Evolutionary conservation across 1,140 invertebrate species (phyloP), one percentile per base, ranked within the genome.

Genomic region (Anagrus nilaparvatae): DNA sequence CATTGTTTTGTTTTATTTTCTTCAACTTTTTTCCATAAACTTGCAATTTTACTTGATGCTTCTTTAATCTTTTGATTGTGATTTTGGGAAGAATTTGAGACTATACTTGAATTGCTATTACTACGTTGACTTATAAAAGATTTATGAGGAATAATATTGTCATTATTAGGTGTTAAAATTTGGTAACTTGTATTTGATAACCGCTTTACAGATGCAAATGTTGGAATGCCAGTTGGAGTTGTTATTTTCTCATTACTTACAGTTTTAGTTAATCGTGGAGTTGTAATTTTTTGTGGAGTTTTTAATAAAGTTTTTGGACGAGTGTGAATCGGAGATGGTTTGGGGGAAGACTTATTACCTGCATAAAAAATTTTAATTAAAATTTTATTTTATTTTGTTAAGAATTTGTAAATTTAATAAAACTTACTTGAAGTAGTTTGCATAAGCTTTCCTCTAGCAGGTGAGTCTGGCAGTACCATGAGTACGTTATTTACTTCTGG

Each of bases 11-110:
- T 78, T 31, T 78, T 80, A n/a, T 65, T 78, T 24, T 87, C 79
- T 53, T 88, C 84, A 3, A 84, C 82, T 52, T 77, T 82, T 51
- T 88, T 92, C 88, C 88, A 92, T 10, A 94, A 69, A 54, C 75
- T 84, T 1, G 88, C 85, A 28, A 93, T 90, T 59, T 88, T 89
- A 60, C 87, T 91, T 2, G 83, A 79, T 2, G 86, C 78, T 46
- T 85, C 81, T 54, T 82, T 82, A 10, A 77, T 69, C 4, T 63
- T 53, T 18, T n/a, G n/a, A n/a, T 63, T 63, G 18, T 67, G 67
- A 24, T 66, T 58, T 49, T 70, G 63, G 14, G 63, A 72, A 10
- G 70, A 57, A 24, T 67, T 69, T 0, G 75, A 76, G 48, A 77
- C 75, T 40, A 82, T 66, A 56, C 77, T 74, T 19, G 78, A 70